Conservation (phyloP, 2,113 vertebrate genomes). For the Gallinago paraguaiae region DNA sequence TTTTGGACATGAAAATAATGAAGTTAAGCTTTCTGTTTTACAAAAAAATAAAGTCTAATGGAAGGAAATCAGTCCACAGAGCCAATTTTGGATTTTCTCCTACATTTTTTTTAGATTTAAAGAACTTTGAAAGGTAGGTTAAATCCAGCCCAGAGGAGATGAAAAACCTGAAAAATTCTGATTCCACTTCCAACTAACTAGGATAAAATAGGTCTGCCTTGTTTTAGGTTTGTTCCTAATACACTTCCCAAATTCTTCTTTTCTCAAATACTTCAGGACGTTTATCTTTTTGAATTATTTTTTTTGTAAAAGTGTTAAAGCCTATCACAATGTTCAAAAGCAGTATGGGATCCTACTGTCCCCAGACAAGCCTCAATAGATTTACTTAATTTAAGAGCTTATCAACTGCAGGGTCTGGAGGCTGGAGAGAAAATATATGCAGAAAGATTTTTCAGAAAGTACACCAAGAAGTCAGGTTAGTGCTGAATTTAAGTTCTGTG, state of each 20-base stretch:
- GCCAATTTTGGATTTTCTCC: neutral
- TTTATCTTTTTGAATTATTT: neutral
- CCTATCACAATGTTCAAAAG: neutral
- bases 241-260: neutral
- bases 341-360: neutral
- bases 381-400: neutral
- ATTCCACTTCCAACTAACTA: neutral
- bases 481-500: slow-evolving; percentile 33
- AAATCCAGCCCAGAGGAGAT: neutral
- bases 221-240: neutral
- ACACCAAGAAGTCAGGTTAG: neutral
- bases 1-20: slow-evolving; percentile 49
- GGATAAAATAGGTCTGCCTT: neutral
- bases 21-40: slow-evolving; percentile 30
- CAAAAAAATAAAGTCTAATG: neutral
- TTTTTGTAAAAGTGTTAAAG: neutral
- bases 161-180: neutral
- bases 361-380: neutral
- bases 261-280: neutral
- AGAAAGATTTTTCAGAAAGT: neutral
- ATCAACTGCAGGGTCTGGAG: neutral
- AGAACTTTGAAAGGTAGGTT: neutral
- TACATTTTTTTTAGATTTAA: neutral
- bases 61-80: neutral
- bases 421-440: neutral